phyloP scores from a whole-genome alignment of 2,113 vertebrate genomes.

The Peromyscus maniculatus region DNA sequence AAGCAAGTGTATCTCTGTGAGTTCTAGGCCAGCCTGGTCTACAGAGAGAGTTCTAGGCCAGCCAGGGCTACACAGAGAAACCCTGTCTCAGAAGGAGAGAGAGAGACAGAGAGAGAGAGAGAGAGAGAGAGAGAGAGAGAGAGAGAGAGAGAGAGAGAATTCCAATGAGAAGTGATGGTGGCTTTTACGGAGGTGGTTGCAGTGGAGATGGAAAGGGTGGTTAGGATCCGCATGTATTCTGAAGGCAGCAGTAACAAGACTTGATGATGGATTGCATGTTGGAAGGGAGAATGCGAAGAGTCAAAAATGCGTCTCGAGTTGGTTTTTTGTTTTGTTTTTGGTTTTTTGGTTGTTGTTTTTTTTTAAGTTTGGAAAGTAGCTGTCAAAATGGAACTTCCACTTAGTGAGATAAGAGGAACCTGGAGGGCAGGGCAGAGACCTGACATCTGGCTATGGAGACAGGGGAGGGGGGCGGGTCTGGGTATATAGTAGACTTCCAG shows the following conservation, averaged over 20 bases:
- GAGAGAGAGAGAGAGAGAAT: neutral
- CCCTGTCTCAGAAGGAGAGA: neutral
- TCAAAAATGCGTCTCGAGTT: neutral
- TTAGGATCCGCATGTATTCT: neutral
- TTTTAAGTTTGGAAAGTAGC: neutral
- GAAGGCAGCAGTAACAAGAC: neutral
- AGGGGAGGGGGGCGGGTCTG: neutral
- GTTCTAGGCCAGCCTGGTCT: neutral
- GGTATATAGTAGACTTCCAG: neutral
- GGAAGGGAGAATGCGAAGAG: conserved; percentile 8
- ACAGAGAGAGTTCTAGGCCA: too few relatives aligned
- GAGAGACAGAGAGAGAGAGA: too few relatives aligned
- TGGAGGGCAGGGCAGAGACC: too few relatives aligned
- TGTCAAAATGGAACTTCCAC: conserved; percentile 2
- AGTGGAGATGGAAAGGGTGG: neutral
- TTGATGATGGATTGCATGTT: neutral
- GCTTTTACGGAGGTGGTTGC: neutral
- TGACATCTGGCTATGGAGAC: neutral
- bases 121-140: too few relatives aligned
- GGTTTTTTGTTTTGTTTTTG: neutral
- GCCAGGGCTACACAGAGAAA: neutral
- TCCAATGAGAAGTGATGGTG: neutral
- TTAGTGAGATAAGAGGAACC: neutral
- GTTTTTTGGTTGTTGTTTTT: neutral
- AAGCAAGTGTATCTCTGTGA: neutral